phyloP scores from a whole-genome alignment of 1,140 invertebrate genomes.

The Nasonia giraulti region DNA sequence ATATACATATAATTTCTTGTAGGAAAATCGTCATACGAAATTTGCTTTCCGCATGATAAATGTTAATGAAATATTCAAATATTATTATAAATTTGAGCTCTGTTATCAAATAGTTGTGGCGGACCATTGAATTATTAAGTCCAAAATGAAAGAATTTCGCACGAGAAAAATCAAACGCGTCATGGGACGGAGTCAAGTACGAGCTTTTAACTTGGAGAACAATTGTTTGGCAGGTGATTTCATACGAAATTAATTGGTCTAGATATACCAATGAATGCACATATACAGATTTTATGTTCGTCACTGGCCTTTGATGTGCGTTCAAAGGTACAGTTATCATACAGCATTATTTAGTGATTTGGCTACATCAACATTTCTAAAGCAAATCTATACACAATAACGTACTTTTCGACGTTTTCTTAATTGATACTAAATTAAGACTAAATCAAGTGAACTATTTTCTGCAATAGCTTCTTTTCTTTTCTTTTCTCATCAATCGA shows the following conservation, averaged over 20 bases:
- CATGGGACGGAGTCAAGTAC: constrained; percentile 33
- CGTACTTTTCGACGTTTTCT: no score
- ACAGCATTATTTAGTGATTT: no score
- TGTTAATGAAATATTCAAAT: no score
- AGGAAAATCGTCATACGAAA: not conserved
- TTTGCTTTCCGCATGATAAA: no score
- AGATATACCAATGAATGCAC: not conserved
- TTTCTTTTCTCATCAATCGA: not conserved
- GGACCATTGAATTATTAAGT: no score
- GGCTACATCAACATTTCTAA: no score
- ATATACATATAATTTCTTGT: not conserved
- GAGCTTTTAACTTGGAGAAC: not conserved
- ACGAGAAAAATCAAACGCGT: not conserved
- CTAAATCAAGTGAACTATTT: not conserved
- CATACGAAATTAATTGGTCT: not conserved
- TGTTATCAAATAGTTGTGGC: no score
- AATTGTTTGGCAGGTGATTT: not conserved
- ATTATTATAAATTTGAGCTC: no score
- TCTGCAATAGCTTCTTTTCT: not conserved
- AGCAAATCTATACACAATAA: no score
- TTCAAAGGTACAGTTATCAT: no score
- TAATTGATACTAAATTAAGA: no score
- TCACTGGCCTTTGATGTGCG: not conserved
- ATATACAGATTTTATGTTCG: not conserved
- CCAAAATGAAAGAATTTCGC: not conserved